These are phyloP conservation scores for Chaunax sp. DNA, from an alignment of 2,797 vertebrate species.

Conservation along the genomic window DNA sequence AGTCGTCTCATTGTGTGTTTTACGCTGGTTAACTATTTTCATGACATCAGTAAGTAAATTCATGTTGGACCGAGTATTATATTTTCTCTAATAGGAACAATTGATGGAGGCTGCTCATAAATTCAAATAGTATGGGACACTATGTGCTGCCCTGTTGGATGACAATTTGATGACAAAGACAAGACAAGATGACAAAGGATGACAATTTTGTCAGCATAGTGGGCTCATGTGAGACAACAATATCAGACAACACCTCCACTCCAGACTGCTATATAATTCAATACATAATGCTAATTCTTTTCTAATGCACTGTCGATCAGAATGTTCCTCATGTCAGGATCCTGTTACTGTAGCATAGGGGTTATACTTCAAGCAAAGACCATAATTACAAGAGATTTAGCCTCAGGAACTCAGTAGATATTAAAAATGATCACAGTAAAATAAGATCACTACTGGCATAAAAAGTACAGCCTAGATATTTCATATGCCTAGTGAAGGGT, in stretches of 20 bases:
- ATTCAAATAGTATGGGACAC: background rate
- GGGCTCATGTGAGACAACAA: too few species aligned
- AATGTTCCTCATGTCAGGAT: slow-evolving; percentile 7
- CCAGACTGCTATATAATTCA: slow-evolving; percentile 6
- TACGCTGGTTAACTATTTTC: background rate
- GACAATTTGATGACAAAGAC: too few species aligned
- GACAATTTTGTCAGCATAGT: too few species aligned
- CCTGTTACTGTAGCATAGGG: background rate
- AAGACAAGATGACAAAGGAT: too few species aligned
- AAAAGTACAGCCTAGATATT: too few species aligned
- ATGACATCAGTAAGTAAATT: background rate
- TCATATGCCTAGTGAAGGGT: too few species aligned
- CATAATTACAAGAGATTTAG: background rate
- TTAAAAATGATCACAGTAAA: slow-evolving; percentile 10
- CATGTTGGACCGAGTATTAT: background rate
- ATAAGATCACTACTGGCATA: background rate
- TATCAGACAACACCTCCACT: slow-evolving; percentile 6
- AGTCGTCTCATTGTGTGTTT: background rate
- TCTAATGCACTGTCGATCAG: slow-evolving; percentile 17
- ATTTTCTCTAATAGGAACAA: background rate
- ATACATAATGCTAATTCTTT: background rate
- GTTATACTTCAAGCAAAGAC: slow-evolving; percentile 4
- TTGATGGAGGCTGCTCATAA: background rate
- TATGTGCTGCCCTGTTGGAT: too few species aligned
- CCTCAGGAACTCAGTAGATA: too few species aligned